Evolutionary conservation across 2,113 vertebrate species (phyloP).

Genomic region (Chaetorhynchus papuensis): DNA sequence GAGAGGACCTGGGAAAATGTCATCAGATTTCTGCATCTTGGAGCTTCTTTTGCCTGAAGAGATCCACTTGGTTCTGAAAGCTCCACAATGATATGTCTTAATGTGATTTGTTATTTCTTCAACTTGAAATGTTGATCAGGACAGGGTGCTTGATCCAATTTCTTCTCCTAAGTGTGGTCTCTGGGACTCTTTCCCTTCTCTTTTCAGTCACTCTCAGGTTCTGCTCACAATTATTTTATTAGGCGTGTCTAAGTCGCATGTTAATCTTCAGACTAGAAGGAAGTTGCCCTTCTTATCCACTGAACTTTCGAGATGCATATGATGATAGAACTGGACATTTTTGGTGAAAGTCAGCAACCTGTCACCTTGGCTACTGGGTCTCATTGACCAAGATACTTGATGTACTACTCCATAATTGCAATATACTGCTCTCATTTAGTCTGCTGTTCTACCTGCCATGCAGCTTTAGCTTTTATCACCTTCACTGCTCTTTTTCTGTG

Average conservation of each 20-base stretch:
- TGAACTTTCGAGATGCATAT: neutral
- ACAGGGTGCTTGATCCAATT: neutral
- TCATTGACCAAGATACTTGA: neutral
- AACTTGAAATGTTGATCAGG: neutral
- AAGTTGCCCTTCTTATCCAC: neutral
- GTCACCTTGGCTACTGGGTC: neutral
- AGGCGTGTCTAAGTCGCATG: neutral
- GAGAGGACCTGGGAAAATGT: neutral
- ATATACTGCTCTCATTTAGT: rapidly evolving
- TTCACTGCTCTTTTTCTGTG: neutral
- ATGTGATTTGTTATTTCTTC: neutral
- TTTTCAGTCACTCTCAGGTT: neutral
- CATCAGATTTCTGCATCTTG: neutral
- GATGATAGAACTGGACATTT: neutral
- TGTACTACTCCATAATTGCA: neutral
- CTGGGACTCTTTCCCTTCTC: neutral
- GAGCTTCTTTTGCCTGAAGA: neutral
- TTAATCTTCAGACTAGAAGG: neutral
- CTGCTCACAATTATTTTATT: neutral
- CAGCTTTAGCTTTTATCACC: neutral
- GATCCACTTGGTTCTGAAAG: neutral
- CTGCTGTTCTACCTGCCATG: neutral
- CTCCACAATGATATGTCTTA: neutral
- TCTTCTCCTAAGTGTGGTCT: neutral
- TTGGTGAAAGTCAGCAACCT: neutral